A percentile compares a stretch with the other conserved stretches of the same genome.
phyloP scores from a whole-genome alignment of 2,113 vertebrate genomes.

The Haplochromis vanheusdeni region DNA sequence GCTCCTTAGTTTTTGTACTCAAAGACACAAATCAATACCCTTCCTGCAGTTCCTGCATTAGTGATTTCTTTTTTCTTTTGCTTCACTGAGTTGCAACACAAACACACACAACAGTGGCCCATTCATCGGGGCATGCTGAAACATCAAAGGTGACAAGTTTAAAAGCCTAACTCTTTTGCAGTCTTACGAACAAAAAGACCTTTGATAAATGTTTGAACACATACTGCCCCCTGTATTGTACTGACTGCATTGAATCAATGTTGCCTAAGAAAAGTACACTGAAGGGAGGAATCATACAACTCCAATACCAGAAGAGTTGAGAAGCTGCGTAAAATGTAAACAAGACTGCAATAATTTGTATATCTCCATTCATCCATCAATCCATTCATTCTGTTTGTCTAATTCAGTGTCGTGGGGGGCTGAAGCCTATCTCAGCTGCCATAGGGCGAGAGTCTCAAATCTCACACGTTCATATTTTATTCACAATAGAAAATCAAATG shows the following conservation, averaged over 20 bases:
- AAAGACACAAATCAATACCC: conserved; percentile 20
- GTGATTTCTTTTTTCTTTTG: neutral
- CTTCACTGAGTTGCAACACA: neutral
- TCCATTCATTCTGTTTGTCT: neutral
- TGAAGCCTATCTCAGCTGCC: neutral
- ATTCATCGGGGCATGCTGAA: conserved; percentile 2
- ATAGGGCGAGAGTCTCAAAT: neutral
- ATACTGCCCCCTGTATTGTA: neutral
- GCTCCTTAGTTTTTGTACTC: neutral
- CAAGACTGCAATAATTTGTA: neutral
- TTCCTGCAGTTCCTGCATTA: conserved; percentile 2
- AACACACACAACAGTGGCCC: neutral
- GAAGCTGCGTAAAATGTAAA: neutral
- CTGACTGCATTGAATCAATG: neutral
- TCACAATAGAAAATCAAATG: neutral
- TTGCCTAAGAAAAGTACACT: neutral
- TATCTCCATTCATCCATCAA: neutral
- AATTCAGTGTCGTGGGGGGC: neutral
- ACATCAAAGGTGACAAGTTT: neutral
- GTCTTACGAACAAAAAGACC: neutral
- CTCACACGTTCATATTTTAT: neutral
- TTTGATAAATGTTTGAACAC: neutral
- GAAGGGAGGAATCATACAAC: neutral
- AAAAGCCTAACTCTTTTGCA: neutral
- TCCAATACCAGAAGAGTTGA: neutral